Evolutionary conservation across 2,888 invertebrate genomes (phyloP).

Genomic region (Agonopterix subpropinquella): DNA sequence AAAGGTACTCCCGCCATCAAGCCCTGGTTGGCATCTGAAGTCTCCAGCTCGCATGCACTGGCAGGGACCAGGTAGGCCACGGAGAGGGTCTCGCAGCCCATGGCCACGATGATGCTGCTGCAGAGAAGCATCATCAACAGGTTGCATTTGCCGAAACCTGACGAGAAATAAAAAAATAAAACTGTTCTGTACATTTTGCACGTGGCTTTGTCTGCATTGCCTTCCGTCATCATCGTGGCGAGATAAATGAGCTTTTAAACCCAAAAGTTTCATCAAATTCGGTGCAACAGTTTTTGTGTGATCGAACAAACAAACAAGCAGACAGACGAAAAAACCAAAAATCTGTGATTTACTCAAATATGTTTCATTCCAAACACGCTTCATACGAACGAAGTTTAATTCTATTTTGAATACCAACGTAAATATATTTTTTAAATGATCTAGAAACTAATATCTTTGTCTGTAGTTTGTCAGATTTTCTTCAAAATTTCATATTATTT

Average conservation of each 20-base stretch:
- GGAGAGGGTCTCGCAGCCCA: constrained; percentile 54
- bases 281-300: background rate
- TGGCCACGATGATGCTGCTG: constrained; percentile 41
- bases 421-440: background rate
- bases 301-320: background rate
- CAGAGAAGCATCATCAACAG: constrained; percentile 34
- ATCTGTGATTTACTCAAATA: background rate
- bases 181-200: background rate
- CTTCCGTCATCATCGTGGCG: no score
- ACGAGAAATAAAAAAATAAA: constrained; percentile 3
- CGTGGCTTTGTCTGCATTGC: background rate
- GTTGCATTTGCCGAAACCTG: constrained; percentile 58
- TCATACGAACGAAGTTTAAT: background rate
- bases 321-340: background rate
- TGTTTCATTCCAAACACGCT: background rate
- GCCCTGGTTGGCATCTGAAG: constrained; percentile 48
- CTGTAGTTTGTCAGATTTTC: no score
- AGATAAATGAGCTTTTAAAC: no score
- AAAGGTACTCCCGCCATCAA: constrained; percentile 52
- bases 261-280: background rate
- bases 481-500: no score
- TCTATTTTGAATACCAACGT: no score
- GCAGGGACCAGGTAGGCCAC: constrained; percentile 58
- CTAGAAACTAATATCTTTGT: background rate
- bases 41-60: constrained; percentile 56